Base-by-base conservation (phyloP, 2,113 vertebrate genomes). In the Anarrhichthys ocellatus region DNA sequence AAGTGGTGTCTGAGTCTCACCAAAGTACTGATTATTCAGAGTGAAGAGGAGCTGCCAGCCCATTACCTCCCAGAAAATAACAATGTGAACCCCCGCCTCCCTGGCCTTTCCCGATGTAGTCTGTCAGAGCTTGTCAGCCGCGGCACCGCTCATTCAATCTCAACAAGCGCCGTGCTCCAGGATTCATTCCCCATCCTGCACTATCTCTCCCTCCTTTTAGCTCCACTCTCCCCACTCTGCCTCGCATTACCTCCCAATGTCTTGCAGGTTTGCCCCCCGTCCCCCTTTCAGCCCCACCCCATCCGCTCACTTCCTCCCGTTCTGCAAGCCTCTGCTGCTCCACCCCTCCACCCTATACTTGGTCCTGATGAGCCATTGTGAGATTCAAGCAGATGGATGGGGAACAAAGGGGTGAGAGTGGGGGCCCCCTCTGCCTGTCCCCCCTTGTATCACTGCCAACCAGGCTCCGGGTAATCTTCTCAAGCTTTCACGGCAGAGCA, bases 361-460 rank as follows among this genome's bases (percentile, higher is more conserved):
- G 85, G 90, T 91, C 92, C 89, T 83, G 84, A 93, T 91, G 90
- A 95, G 93, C 94, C 95, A 95, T 95, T 94, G 96, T 93, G 94
- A 93, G 87, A 95, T 94, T 94, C 95, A 96, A 96, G 96, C 97
- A 97, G 97, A 97, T 97, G 97, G 96, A 94, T 96, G 93, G 90
- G 90, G 95, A 96, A 96, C 94, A 95, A 95, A 95, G 95, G 94
- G 93, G 95, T 94, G 95, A 94, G 95, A 94, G 93, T 34, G 93
- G 71, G 87, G 88, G 93, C 93, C 92, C 92, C 91, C 90, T 88
- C 90, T 90, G 88, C 91, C 87, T 91, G 91, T 91, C 93, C 94
- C 92, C 54, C 93, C 93, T 94, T 95, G 94, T 96, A 95, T 95
- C 93, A 95, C 91, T 92, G 92, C 91, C 90, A 89, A 89, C 90